phyloP scores from a whole-genome alignment of 1,140 invertebrate genomes.

The Drosophila arizonae region DNA sequence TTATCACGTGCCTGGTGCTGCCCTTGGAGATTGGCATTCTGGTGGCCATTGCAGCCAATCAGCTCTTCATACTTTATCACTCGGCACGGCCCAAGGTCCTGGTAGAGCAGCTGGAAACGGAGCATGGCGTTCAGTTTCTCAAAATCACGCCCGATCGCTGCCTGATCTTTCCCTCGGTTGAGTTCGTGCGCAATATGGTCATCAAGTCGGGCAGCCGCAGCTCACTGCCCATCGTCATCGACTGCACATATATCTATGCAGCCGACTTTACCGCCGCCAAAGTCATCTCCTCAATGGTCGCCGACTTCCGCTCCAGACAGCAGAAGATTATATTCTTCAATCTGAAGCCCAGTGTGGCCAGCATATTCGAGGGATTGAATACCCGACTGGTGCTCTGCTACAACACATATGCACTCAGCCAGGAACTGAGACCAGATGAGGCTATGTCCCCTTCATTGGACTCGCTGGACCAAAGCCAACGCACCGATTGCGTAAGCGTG shows the following conservation, averaged over 20 bases:
- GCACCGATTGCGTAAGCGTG: constrained; percentile 58
- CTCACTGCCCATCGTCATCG: constrained; percentile 89
- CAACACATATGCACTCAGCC: constrained; percentile 87
- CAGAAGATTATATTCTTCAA: constrained; percentile 92
- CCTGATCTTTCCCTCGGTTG: constrained; percentile 94
- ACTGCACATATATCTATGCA: constrained; percentile 92
- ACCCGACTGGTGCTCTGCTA: constrained; percentile 89
- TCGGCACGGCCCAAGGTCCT: constrained; percentile 93
- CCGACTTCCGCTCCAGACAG: constrained; percentile 88
- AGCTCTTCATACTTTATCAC: constrained; percentile 94
- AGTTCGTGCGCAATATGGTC: constrained; percentile 91
- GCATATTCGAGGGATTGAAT: constrained; percentile 89
- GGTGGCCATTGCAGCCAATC: constrained; percentile 92
- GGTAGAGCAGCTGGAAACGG: constrained; percentile 88
- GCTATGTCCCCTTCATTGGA: constrained; percentile 34
- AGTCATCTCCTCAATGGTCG: constrained; percentile 87
- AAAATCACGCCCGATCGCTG: constrained; percentile 93
- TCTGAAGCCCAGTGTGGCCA: constrained; percentile 90
- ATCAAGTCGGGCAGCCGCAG: constrained; percentile 88
- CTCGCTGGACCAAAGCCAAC: constrained; percentile 46
- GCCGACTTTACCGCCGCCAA: constrained; percentile 92
- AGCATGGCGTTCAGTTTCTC: constrained; percentile 87
- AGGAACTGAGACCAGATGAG: constrained; percentile 84
- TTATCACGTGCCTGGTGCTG: constrained; percentile 92
- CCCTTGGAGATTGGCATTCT: constrained; percentile 95